These are phyloP conservation scores for Echiichthys vipera DNA, from an alignment of 2,797 vertebrate species.

Conservation along the genomic window DNA sequence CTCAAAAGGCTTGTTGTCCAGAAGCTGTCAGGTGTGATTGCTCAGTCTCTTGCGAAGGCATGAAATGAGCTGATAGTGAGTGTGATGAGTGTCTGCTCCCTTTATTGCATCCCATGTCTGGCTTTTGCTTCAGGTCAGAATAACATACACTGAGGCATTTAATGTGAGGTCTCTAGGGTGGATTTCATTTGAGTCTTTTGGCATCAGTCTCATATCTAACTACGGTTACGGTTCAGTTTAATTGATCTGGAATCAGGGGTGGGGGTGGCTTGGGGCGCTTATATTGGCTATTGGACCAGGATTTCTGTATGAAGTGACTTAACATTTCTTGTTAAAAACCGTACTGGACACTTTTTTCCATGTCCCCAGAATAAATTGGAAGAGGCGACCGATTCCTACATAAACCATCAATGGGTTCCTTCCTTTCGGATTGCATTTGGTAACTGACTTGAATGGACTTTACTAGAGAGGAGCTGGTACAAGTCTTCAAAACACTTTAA, in stretches of 20 bases:
- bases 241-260: slow-evolving; percentile 18
- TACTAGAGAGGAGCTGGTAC: too few relatives aligned
- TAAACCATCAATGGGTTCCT: too few relatives aligned
- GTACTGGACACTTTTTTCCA: too few relatives aligned
- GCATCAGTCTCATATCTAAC: not conserved
- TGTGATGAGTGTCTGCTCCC: slow-evolving; percentile 41
- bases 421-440: too few relatives aligned
- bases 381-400: too few relatives aligned
- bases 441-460: too few relatives aligned
- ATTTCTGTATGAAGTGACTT: not conserved
- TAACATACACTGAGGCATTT: slow-evolving; percentile 17
- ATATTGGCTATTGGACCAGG: not conserved
- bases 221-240: slow-evolving; percentile 16
- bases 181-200: not conserved
- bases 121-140: slow-evolving; percentile 24
- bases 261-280: not conserved
- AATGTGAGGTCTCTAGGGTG: slow-evolving; percentile 6
- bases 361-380: too few relatives aligned
- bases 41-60: slow-evolving; percentile 47
- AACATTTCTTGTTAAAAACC: not conserved
- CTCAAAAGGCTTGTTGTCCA: slow-evolving; percentile 52
- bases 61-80: slow-evolving; percentile 63
- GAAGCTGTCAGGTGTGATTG: slow-evolving; percentile 60
- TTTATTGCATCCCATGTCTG: slow-evolving; percentile 39
- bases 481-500: too few relatives aligned